Evolutionary conservation across 2,888 invertebrate species (phyloP).

Genomic region (Orthosia incerta): DNA sequence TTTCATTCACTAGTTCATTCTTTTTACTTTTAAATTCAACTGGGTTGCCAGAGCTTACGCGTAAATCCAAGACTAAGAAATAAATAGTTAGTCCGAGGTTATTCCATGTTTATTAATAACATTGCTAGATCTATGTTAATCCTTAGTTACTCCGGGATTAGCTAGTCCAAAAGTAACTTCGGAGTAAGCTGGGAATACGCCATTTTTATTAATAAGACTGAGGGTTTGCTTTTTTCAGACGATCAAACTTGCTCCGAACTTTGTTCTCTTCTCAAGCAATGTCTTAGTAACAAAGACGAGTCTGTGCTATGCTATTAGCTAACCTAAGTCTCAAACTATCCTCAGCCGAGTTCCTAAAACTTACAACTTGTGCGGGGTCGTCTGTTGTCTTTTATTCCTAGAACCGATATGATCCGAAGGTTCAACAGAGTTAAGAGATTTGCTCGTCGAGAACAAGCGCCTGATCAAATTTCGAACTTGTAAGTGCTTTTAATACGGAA

Average conservation of each 20-base stretch:
- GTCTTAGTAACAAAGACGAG: background rate
- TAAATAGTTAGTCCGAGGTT: too few species aligned
- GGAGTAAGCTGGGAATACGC: too few species aligned
- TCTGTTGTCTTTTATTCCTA: conserved; percentile 11
- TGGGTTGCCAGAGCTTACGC: too few species aligned
- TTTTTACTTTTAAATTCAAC: too few species aligned
- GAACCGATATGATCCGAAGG: conserved; percentile 18
- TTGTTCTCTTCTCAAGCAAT: too few species aligned
- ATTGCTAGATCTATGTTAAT: too few species aligned
- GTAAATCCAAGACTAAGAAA: too few species aligned
- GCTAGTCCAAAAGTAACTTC: too few species aligned
- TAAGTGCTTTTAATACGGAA: conserved; percentile 31
- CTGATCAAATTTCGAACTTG: conserved; percentile 38
- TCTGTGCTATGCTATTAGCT: background rate
- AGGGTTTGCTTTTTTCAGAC: background rate
- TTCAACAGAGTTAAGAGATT: conserved; percentile 14
- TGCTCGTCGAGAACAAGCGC: background rate
- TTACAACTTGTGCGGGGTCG: background rate
- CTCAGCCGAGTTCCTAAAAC: background rate
- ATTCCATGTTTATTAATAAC: too few species aligned
- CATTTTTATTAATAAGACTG: too few species aligned
- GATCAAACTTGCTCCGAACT: background rate
- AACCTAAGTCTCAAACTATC: conserved; percentile 9
- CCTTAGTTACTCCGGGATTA: too few species aligned
- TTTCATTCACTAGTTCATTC: too few species aligned